Conservation (phyloP, 2,797 vertebrate genomes). For the Xiphophorus birchmanni region DNA sequence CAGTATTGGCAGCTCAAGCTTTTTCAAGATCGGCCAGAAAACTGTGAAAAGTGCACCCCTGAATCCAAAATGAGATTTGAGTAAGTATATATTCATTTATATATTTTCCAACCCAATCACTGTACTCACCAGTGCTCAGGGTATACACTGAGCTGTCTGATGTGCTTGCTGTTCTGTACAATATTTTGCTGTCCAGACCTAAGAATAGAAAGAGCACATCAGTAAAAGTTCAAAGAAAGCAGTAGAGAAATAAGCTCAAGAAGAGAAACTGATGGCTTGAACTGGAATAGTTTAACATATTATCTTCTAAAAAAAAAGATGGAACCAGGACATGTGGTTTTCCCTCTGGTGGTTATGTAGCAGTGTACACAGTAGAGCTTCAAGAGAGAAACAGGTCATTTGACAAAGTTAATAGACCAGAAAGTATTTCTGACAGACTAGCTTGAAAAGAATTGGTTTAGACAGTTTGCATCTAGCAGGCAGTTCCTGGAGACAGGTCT, state of each 20-base stretch:
- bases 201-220: conserved; percentile 13
- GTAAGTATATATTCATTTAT: neutral
- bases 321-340: neutral
- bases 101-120: neutral
- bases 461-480: conserved; percentile 40
- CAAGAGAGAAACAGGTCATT: neutral
- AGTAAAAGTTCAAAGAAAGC: neutral
- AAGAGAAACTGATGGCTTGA: neutral
- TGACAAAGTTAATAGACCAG: neutral
- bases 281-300: neutral
- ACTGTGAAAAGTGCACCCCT: neutral
- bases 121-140: conserved; percentile 68
- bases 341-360: neutral
- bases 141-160: conserved; percentile 64
- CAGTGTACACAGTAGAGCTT: neutral
- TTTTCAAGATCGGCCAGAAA: neutral
- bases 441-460: neutral
- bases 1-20: neutral
- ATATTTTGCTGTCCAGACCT: conserved; percentile 76
- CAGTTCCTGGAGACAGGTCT: conserved; percentile 37
- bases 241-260: neutral
- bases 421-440: neutral
- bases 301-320: neutral
- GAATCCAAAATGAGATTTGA: neutral
- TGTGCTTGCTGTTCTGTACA: conserved; percentile 70